phyloP scores from a whole-genome alignment of 2,797 vertebrate species.

The Parotocinclus haroldoi region DNA sequence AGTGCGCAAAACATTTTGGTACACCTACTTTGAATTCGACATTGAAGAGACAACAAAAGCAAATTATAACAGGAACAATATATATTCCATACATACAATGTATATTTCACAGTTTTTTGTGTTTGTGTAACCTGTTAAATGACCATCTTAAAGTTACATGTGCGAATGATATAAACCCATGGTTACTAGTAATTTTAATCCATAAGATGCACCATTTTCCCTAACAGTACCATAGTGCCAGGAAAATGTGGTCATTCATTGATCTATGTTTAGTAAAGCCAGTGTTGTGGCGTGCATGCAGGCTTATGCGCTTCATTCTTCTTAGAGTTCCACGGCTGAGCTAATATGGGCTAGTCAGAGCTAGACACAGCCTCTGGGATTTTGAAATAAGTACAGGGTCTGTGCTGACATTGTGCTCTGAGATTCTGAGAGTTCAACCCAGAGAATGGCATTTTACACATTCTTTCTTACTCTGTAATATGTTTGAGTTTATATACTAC shows the following conservation, averaged over 20 bases:
- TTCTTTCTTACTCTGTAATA: no score
- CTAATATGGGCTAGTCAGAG: slow-evolving; percentile 75
- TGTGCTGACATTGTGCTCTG: slow-evolving; percentile 67
- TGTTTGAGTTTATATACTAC: no score
- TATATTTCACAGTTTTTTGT: no score
- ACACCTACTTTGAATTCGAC: no score
- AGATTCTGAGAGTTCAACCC: slow-evolving; percentile 58
- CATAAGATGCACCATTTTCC: slow-evolving; percentile 75
- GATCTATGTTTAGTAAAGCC: slow-evolving; percentile 77
- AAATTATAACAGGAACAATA: no score
- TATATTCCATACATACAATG: no score
- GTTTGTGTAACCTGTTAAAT: no score
- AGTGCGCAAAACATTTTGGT: no score
- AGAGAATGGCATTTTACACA: slow-evolving; percentile 59
- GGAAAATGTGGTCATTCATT: slow-evolving; percentile 74
- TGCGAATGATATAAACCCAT: no score
- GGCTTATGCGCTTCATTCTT: slow-evolving; percentile 76
- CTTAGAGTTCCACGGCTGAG: slow-evolving; percentile 74
- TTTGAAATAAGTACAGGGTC: slow-evolving; percentile 70
- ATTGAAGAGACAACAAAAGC: no score
- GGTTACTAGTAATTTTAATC: slow-evolving; percentile 25
- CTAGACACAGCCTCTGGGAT: slow-evolving; percentile 78
- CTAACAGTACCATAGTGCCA: slow-evolving; percentile 66
- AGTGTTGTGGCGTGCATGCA: slow-evolving; percentile 67
- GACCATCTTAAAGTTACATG: no score